Evolutionary conservation across 1,140 invertebrate species (phyloP).

Genomic region (Macrotrachela quadricornifera): DNA sequence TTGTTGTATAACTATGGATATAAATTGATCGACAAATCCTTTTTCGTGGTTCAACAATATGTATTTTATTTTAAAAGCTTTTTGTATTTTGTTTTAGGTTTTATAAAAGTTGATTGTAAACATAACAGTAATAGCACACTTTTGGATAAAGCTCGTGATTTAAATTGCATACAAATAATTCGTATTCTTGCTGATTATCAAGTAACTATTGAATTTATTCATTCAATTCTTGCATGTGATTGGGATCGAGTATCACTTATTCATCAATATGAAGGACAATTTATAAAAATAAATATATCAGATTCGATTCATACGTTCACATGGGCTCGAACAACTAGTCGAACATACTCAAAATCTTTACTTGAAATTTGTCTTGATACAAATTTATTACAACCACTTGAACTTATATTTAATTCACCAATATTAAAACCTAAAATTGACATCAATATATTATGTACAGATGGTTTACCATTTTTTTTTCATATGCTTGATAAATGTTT

Average conservation of each 20-base stretch:
- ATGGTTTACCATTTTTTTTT: neutral
- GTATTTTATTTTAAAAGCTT: no score
- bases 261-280: neutral
- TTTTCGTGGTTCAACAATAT: no score
- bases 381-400: neutral
- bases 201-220: neutral
- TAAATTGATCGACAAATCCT: no score
- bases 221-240: slow-evolving; percentile 2
- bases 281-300: neutral
- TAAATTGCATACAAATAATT: no score
- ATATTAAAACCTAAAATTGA: slow-evolving; percentile 1
- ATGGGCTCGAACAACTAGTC: neutral
- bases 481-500: neutral
- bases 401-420: slow-evolving; percentile 1
- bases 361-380: slow-evolving; percentile 4
- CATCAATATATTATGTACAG: no score
- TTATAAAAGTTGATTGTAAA: no score
- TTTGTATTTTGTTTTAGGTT: no score
- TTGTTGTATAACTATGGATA: no score
- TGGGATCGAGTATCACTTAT: neutral
- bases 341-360: slow-evolving; percentile 1
- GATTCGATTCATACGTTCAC: slow-evolving; percentile 3
- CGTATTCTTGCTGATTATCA: no score
- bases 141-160: no score
- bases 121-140: no score